These are phyloP conservation scores for Rutpela maculata DNA, from an alignment of 2,888 invertebrate genomes.

Conservation along the genomic window DNA sequence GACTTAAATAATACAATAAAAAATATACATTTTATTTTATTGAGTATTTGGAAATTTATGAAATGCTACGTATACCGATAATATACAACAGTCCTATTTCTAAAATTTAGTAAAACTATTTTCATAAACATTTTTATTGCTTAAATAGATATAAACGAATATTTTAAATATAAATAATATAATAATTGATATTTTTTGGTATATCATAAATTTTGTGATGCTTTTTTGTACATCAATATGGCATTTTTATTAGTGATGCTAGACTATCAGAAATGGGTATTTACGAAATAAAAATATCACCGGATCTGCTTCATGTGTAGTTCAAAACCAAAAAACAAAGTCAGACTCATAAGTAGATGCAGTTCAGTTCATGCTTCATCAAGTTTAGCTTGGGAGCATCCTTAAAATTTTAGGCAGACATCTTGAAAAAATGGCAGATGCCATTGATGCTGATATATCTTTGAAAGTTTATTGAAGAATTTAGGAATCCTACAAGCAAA, in stretches of 20 bases:
- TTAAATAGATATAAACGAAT: constrained; percentile 3
- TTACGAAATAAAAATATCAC: background rate
- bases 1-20: constrained; percentile 61
- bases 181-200: constrained; percentile 1
- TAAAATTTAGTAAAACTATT: constrained; percentile 31
- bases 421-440: too few relatives aligned
- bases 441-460: too few relatives aligned
- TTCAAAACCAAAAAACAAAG: background rate
- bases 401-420: too few relatives aligned
- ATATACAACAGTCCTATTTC: constrained; percentile 54
- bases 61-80: constrained; percentile 55
- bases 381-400: too few relatives aligned
- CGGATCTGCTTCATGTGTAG: background rate
- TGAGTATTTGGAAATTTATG: constrained; percentile 69
- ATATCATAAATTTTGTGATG: constrained; percentile 5
- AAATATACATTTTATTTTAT: constrained; percentile 61
- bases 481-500: too few relatives aligned
- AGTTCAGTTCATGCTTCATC: too few relatives aligned
- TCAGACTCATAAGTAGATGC: too few relatives aligned
- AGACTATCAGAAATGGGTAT: background rate
- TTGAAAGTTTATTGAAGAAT: too few relatives aligned
- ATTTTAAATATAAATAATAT: constrained; percentile 5
- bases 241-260: constrained; percentile 3
- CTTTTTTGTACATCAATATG: background rate
- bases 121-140: background rate